phyloP scores from a whole-genome alignment of 2,797 vertebrate species.

The Sphenopsis melanotis region DNA sequence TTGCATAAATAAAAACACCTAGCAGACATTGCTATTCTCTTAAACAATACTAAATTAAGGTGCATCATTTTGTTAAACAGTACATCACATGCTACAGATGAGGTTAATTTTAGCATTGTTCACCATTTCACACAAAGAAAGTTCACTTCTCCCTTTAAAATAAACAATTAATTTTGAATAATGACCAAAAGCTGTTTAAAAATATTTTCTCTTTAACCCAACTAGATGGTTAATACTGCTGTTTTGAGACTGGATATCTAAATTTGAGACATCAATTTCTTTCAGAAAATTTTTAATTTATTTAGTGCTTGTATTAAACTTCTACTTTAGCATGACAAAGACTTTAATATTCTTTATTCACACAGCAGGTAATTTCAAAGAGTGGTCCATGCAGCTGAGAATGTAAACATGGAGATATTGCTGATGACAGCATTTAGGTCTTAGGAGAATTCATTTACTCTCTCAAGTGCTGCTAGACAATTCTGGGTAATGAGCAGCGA shows the following conservation, averaged over 20 bases:
- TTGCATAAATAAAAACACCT: background rate
- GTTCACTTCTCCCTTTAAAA: background rate
- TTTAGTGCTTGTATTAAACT: background rate
- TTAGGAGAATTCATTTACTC: conserved; percentile 47
- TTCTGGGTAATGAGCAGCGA: conserved; percentile 53
- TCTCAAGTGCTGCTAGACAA: conserved; percentile 44
- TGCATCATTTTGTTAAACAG: background rate
- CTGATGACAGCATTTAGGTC: conserved; percentile 29
- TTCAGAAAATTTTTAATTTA: background rate
- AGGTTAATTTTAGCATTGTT: background rate
- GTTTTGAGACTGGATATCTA: background rate
- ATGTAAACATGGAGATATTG: conserved; percentile 5
- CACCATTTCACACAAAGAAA: background rate
- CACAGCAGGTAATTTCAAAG: background rate
- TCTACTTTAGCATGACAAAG: background rate
- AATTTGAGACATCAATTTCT: background rate
- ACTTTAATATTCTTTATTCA: background rate
- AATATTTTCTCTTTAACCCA: background rate
- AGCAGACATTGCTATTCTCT: background rate
- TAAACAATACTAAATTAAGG: background rate
- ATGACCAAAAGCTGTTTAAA: background rate
- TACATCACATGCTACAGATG: background rate
- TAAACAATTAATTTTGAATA: background rate
- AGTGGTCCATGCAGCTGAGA: background rate
- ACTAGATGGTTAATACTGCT: background rate